A percentile compares a stretch with the other conserved stretches of the same genome.
These are phyloP conservation scores for Lepidochrysops patricia DNA, from an alignment of 2,888 invertebrate genomes.

Conservation along the genomic window DNA sequence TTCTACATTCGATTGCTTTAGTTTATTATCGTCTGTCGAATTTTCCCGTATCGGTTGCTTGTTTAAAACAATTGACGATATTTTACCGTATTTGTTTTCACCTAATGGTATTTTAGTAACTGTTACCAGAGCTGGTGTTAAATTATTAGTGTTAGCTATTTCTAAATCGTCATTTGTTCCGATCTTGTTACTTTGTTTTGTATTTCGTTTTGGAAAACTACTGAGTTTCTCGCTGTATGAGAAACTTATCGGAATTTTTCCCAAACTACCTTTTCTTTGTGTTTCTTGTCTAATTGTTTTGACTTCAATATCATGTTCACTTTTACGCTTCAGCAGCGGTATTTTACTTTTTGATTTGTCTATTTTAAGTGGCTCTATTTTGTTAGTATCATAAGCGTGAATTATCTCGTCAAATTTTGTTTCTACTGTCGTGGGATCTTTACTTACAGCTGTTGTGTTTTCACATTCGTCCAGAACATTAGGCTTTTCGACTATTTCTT, in stretches of 20 bases:
- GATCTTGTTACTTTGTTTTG: conserved; percentile 2
- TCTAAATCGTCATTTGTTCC: neutral
- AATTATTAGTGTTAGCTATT: neutral
- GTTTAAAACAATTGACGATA: neutral
- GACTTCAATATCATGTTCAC: conserved; percentile 37
- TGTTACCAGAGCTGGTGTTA: neutral
- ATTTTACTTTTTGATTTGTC: conserved; percentile 45
- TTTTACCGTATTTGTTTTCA: neutral
- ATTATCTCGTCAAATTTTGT: conserved; percentile 58
- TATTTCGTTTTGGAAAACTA: conserved; percentile 11
- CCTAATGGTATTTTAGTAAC: neutral
- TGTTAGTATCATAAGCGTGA: conserved; percentile 51
- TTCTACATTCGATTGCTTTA: neutral
- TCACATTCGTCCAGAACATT: conserved; percentile 11
- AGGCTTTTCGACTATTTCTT: conserved; percentile 40
- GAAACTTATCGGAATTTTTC: conserved; percentile 7
- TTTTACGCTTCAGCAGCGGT: conserved; percentile 44
- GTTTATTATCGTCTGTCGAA: neutral
- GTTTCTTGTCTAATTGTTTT: conserved; percentile 13
- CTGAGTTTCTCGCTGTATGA: neutral
- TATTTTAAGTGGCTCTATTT: conserved; percentile 30
- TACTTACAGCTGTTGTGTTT: conserved; percentile 28
- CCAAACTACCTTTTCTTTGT: conserved; percentile 5
- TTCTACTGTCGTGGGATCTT: conserved; percentile 47
- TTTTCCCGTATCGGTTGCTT: neutral